Evolutionary conservation across 2,888 invertebrate species (phyloP), one percentile per base, ranked within the genome.

Genomic region (Mactromeris polynyma): DNA sequence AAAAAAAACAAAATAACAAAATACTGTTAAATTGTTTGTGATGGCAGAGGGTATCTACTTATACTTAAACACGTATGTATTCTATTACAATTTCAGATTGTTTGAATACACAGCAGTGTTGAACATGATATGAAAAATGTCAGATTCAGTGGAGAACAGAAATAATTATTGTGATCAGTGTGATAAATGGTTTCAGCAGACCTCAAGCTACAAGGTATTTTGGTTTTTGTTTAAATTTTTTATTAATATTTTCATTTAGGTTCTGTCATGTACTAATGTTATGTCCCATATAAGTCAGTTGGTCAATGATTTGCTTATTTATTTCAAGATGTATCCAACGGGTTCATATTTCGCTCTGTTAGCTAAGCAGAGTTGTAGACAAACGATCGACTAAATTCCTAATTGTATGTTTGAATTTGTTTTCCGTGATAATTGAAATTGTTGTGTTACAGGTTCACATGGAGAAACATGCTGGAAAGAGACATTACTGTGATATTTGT

Each of bases 401-500:
- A 58, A n/a, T 69, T 33, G 9, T 64, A 3, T 64, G 0, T 31
- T 31, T 11, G 9, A 33, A 9, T 11, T 33, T 19, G 3, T 6
- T 64, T 64, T n/a, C 6, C 9, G 4, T 31, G 4, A 19, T 33
- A 36, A 73, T 17, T 2, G 3, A 33, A 2, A 4, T 36, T 9
- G 17, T 33, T 36, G 1, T 69, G 19, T 40, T 85, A 11, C 64
- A 42, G 77, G 38, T 81, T 19, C 89, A 89, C 36, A 73, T 86
- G 46, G 80, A 81, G 17, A 86, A 86, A 64, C 89, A 86, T 38
- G 36, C 19, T 11, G 86, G 86, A 14, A 81, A 86, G 19, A 64
- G 77, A 11, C 81, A 86, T 77, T 31, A 42, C 14, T 89, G 89
- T 89, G 84, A 89, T 42, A 11, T 26, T 2, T 89, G 89, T 51